These are phyloP conservation scores for Polylopha cassiicola DNA, from an alignment of 2,888 invertebrate genomes.

Conservation along the genomic window DNA sequence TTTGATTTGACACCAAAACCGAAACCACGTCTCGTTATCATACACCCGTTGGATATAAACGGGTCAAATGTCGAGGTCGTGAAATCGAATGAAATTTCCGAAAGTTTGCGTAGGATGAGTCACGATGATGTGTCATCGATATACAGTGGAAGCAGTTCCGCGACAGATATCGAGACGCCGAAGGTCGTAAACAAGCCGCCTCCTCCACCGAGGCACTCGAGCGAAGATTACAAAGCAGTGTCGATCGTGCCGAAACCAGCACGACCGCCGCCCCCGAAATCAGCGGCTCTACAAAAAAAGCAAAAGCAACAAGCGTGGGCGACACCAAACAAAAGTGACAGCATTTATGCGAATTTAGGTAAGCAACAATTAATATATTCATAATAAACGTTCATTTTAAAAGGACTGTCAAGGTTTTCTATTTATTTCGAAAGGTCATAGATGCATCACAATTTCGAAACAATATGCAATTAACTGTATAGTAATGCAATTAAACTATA, in stretches of 20 bases:
- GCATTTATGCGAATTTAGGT: conserved; percentile 89
- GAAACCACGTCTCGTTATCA: conserved; percentile 88
- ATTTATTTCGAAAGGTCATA: too few species aligned
- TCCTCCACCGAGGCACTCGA: conserved; percentile 83
- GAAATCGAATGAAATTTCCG: conserved; percentile 70
- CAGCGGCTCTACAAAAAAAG: conserved; percentile 79
- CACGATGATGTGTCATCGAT: conserved; percentile 76
- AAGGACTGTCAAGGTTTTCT: conserved; percentile 8
- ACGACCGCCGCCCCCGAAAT: conserved; percentile 85
- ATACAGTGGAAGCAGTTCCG: conserved; percentile 63
- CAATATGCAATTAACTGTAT: too few species aligned
- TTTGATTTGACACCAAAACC: conserved; percentile 77
- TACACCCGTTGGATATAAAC: conserved; percentile 91
- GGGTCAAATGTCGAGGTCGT: conserved; percentile 89
- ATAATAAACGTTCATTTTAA: conserved; percentile 19
- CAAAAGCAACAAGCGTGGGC: conserved; percentile 74
- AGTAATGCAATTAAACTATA: conserved; percentile 17
- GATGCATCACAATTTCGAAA: too few species aligned
- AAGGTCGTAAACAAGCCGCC: conserved; percentile 80
- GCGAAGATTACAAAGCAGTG: conserved; percentile 69
- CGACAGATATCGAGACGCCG: conserved; percentile 55
- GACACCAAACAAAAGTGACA: conserved; percentile 62
- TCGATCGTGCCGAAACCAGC: conserved; percentile 79
- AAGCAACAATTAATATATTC: conserved; percentile 42
- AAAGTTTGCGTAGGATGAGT: conserved; percentile 55